Evolutionary conservation across 2,797 vertebrate genomes (phyloP).

Genomic region (Microctenopoma stevenorrisi): DNA sequence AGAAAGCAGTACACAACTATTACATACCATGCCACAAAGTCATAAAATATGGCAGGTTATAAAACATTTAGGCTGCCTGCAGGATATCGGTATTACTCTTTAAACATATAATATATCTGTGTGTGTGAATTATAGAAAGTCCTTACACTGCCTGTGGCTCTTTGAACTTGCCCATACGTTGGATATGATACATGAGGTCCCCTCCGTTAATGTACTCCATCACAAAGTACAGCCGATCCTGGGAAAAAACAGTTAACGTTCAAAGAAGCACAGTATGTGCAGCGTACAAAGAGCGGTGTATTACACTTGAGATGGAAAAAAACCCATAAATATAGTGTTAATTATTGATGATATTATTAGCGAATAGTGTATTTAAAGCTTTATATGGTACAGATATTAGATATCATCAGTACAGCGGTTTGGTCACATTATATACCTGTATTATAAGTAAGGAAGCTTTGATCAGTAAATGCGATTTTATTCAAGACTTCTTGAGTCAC

Average conservation of each 20-base stretch:
- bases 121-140: constrained; percentile 13
- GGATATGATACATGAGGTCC: constrained; percentile 95
- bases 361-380: not conserved
- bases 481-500: constrained; percentile 51
- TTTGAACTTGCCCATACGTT: constrained; percentile 88
- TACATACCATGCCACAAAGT: not conserved
- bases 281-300: not conserved
- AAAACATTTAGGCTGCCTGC: not conserved
- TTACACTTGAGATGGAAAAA: not conserved
- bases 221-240: constrained; percentile 99
- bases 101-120: not conserved
- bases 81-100: not conserved
- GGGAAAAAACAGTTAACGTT: constrained; percentile 10
- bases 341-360: not conserved
- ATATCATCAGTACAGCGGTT: not conserved
- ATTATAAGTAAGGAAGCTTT: constrained; percentile 12
- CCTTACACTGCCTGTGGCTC: constrained; percentile 92
- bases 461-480: constrained; percentile 40
- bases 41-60: not conserved
- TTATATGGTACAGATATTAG: not conserved
- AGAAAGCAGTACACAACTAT: not conserved
- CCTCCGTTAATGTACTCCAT: constrained; percentile 99
- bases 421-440: constrained; percentile 2
- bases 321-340: not conserved
- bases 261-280: constrained; percentile 7